Evolutionary conservation across 2,888 invertebrate species (phyloP).

Genomic region (Archips crataeganus): DNA sequence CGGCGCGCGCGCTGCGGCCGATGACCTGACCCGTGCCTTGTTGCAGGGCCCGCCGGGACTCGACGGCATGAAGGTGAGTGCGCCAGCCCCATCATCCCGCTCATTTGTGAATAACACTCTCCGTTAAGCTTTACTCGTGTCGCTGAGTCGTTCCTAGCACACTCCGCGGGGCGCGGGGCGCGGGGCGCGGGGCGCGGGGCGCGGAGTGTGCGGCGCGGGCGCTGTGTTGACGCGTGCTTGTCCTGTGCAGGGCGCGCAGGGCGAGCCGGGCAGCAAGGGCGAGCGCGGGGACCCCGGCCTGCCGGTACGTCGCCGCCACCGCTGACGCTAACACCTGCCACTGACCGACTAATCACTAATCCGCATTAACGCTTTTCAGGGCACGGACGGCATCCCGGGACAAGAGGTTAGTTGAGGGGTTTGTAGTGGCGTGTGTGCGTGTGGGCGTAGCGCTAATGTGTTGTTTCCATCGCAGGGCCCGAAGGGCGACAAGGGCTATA

Average conservation of each 20-base stretch:
- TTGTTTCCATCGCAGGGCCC: conserved; percentile 89
- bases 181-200: conserved; percentile 4
- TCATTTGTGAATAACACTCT: conserved; percentile 41
- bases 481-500: conserved; percentile 95
- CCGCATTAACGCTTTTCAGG: conserved; percentile 86
- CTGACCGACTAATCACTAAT: conserved; percentile 42
- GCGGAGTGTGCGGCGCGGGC: neutral
- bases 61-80: conserved; percentile 97
- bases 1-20: conserved; percentile 28
- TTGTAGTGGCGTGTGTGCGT: conserved; percentile 12
- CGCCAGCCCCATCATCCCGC: conserved; percentile 27
- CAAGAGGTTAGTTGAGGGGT: conserved; percentile 89
- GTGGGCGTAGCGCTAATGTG: conserved; percentile 25
- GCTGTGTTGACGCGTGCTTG: conserved; percentile 53
- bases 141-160: conserved; percentile 21
- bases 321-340: conserved; percentile 27
- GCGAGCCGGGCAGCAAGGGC: conserved; percentile 96
- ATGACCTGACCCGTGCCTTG: conserved; percentile 70
- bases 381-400: conserved; percentile 97
- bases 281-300: conserved; percentile 97
- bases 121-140: conserved; percentile 50
- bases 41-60: conserved; percentile 96
- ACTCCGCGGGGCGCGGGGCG: neutral
- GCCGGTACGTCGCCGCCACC: conserved; percentile 89
- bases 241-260: conserved; percentile 95